phyloP scores from a whole-genome alignment of 2,797 vertebrate species.

The Lophius americanus region DNA sequence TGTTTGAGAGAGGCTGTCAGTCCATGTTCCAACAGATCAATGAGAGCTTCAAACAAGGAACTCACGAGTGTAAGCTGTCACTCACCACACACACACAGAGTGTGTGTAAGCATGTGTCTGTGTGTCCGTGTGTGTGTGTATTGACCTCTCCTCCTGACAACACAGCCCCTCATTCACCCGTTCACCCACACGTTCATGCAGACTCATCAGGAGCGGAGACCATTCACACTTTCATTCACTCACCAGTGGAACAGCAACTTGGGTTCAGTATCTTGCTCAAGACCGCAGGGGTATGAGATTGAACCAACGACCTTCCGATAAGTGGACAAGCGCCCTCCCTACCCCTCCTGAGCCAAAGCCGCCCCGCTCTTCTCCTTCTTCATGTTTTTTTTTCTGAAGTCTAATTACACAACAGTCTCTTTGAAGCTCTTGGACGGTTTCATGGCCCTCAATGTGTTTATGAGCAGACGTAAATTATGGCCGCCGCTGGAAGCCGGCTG shows the following conservation, averaged over 20 bases:
- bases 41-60: constrained; percentile 98
- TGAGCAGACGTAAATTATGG: constrained; percentile 16
- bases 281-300: too few species aligned
- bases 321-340: too few species aligned
- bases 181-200: background rate
- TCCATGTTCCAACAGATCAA: constrained; percentile 99
- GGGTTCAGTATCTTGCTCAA: too few species aligned
- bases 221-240: background rate
- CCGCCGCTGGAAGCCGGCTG: constrained; percentile 7
- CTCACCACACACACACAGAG: too few species aligned
- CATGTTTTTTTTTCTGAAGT: background rate
- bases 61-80: constrained; percentile 90
- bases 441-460: constrained; percentile 24
- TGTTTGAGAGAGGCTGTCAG: constrained; percentile 97
- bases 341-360: too few species aligned
- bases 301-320: too few species aligned
- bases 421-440: constrained; percentile 36
- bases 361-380: too few species aligned
- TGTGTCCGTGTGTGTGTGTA: too few species aligned
- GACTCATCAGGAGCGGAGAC: background rate
- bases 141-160: too few species aligned
- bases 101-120: too few species aligned
- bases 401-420: constrained; percentile 30
- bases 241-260: too few species aligned
- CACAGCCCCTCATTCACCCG: too few species aligned